Evolutionary conservation across 2,888 invertebrate genomes (phyloP), one percentile per base, ranked within the genome.

Genomic region (Deladenus siricidicola): DNA sequence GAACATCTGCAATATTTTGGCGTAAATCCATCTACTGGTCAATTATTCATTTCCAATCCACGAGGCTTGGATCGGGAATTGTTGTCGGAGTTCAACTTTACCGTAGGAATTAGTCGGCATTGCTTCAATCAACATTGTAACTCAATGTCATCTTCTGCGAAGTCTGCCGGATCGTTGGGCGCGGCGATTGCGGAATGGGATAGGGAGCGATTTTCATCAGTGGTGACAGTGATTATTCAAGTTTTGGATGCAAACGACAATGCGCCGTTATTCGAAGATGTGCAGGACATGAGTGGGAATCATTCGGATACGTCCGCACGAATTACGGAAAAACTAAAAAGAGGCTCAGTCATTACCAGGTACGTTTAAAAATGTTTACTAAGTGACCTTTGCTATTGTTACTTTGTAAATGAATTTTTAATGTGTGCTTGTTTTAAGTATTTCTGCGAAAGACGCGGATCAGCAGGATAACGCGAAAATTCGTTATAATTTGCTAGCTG

Each of bases 401-500:
- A n/a, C n/a, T n/a, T n/a, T n/a, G n/a, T n/a, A n/a, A n/a, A n/a
- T n/a, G n/a, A n/a, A n/a, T n/a, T n/a, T n/a, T n/a, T n/a, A n/a
- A n/a, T n/a, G n/a, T n/a, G n/a, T n/a, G n/a, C n/a, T n/a, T n/a
- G n/a, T n/a, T n/a, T n/a, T n/a, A n/a, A n/a, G n/a, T n/a, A n/a
- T n/a, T n/a, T n/a, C n/a, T n/a, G n/a, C n/a, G n/a, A n/a, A n/a
- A n/a, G n/a, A n/a, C n/a, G n/a, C n/a, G n/a, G n/a, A n/a, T n/a
- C n/a, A n/a, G n/a, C n/a, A n/a, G n/a, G n/a, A n/a, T 23, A 79
- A 79, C 56, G 79, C 79, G 1, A 63, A 72, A 3, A 66, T 80
- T 68, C 61, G 63, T 30, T 92, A 89, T 81, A 84, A 84, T 83
- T 85, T 30, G 87, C 87, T 30, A 2, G 85, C 68, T 6, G 75